Base-by-base conservation (phyloP, 2,797 vertebrate species). In the Miichthys miiuy region DNA sequence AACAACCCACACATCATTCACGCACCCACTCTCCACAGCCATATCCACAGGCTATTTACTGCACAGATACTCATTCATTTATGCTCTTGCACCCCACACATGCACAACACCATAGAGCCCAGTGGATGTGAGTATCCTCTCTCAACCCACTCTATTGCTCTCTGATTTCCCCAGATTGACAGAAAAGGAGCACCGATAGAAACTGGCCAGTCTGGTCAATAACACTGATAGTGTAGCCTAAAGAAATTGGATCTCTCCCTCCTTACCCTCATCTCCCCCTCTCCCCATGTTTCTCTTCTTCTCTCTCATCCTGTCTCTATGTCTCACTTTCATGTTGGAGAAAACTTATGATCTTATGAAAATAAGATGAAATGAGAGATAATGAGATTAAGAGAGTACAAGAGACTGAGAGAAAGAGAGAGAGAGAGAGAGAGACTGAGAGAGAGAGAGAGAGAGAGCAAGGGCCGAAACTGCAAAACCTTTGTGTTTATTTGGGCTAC, bases 121-220 rank as follows among this genome's bases (percentile, higher is more conserved):
- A 51, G 72, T 80, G 70, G 48, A 76, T 87, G 70, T 79, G 76
- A 69, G 72, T 63, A 83, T 63, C 81, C 71, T 64, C 67, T 65
- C 84, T 86, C 90, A 87, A 65, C 87, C 89, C 85, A 91, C 88
- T 90, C 89, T 57, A 77, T 78, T 88, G 85, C 79, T 89, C 87
- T 94, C 89, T 92, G 90, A 93, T 95, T 95, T 94, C 93, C 88
- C 80, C 83, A 90, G 91, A 94, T 92, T 94, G 92, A 95, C 90
- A 92, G 89, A 93, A 93, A 92, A 88, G 86, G 85, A 85, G 85
- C 88, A 79, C 90, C 71, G 90, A 91, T 91, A 93, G 89, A 91
- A 90, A 89, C 81, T 64, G 81, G 84, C 83, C 83, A 60, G 83
- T 80, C 72, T 88, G 89, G 89, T 94, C 94, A 93, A 94, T 95